phyloP scores from a whole-genome alignment of 2,888 invertebrate genomes.

The Alsophila aescularia region DNA sequence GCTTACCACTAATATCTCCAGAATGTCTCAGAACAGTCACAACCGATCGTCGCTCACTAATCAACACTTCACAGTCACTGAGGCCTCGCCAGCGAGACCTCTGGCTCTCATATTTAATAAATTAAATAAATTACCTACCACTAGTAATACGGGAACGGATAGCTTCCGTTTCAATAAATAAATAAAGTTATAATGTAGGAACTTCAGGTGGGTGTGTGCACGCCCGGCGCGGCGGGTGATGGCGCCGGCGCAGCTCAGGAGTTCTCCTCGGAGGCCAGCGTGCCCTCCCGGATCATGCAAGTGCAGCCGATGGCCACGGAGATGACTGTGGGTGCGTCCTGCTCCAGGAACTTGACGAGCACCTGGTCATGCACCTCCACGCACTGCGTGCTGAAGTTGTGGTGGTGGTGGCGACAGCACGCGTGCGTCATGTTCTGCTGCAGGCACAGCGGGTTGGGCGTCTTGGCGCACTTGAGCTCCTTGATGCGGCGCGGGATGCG shows the following conservation, averaged over 20 bases:
- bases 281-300: constrained; percentile 63
- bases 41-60: not conserved
- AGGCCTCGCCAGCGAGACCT: constrained; percentile 27
- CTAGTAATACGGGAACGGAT: constrained; percentile 18
- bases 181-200: constrained; percentile 23
- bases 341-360: constrained; percentile 61
- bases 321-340: constrained; percentile 37
- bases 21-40: constrained; percentile 23
- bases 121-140: constrained; percentile 28
- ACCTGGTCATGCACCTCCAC: constrained; percentile 72
- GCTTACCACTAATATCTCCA: constrained; percentile 21
- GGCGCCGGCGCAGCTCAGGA: constrained; percentile 51
- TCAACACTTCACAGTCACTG: not conserved
- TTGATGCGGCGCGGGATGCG: constrained; percentile 73
- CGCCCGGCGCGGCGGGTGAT: constrained; percentile 9
- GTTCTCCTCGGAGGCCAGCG: constrained; percentile 41
- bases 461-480: constrained; percentile 63
- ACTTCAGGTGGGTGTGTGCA: constrained; percentile 25
- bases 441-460: constrained; percentile 63
- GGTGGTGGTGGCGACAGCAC: constrained; percentile 68
- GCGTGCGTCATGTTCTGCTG: constrained; percentile 55
- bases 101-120: constrained; percentile 13
- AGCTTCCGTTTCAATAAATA: constrained; percentile 10
- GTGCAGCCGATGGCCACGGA: constrained; percentile 74
- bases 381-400: constrained; percentile 63